These are phyloP conservation scores for Epinotia brunnichana DNA, from an alignment of 2,888 invertebrate genomes.

Conservation along the genomic window DNA sequence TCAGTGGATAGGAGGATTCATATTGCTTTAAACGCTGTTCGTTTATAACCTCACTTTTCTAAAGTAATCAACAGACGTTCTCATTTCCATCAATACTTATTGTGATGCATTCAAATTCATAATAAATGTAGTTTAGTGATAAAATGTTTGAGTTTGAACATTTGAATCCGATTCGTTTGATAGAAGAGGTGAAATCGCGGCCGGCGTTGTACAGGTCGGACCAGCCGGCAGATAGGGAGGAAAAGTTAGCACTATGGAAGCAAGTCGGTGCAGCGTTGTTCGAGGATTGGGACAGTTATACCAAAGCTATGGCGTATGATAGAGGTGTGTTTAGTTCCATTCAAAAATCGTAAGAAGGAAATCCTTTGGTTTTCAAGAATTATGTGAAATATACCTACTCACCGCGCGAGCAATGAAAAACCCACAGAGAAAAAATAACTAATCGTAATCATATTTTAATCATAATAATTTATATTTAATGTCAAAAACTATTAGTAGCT, in stretches of 20 bases:
- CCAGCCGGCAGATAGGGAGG: conserved; percentile 78
- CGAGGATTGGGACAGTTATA: conserved; percentile 67
- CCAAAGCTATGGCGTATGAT: conserved; percentile 74
- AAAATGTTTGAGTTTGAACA: conserved; percentile 51
- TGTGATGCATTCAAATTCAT: neutral
- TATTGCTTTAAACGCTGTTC: neutral
- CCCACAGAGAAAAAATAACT: neutral
- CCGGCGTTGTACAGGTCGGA: conserved; percentile 69
- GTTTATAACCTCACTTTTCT: conserved; percentile 19
- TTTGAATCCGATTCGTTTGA: conserved; percentile 67
- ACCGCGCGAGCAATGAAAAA: neutral
- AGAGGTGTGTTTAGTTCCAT: conserved; percentile 59
- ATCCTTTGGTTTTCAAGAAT: neutral
- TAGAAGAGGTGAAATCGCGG: conserved; percentile 76
- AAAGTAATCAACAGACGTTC: conserved; percentile 16
- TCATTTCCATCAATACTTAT: conserved; percentile 17
- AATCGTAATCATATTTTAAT: too few species aligned
- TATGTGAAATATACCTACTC: neutral
- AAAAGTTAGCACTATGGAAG: conserved; percentile 73
- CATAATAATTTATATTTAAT: too few species aligned
- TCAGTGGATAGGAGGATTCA: neutral
- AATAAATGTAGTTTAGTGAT: neutral
- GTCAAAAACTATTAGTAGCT: too few species aligned
- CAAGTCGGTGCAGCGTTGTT: conserved; percentile 73
- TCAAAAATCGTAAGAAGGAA: too few species aligned